Conservation (phyloP, 2,113 vertebrate species). For the Megaceryle torquata region DNA sequence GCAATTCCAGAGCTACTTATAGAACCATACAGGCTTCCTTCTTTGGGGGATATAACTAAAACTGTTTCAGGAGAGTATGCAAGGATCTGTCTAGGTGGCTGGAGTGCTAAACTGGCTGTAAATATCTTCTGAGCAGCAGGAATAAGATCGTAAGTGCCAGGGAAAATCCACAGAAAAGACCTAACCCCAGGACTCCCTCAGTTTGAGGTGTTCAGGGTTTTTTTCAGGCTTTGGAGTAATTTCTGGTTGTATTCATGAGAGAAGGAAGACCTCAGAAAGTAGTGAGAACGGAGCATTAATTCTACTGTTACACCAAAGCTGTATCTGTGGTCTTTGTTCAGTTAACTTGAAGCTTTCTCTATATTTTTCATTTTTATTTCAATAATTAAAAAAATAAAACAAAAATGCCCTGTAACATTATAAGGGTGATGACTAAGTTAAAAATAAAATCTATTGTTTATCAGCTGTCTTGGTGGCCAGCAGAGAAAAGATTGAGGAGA, state of each 20-base stretch:
- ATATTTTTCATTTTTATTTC: not conserved
- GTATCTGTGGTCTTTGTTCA: not conserved
- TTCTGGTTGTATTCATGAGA: not conserved
- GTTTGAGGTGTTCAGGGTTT: fast-evolving
- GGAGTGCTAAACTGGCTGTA: not conserved
- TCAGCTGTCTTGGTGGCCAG: not conserved
- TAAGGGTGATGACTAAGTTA: not conserved
- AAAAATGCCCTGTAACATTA: fast-evolving
- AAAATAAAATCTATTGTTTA: not conserved
- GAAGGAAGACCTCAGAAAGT: not conserved
- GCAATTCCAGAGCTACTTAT: not conserved
- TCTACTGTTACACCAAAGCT: not conserved
- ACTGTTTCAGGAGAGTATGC: not conserved
- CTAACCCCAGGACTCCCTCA: not conserved
- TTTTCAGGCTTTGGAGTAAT: not conserved
- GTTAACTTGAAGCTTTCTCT: not conserved
- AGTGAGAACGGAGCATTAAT: not conserved
- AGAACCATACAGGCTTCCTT: not conserved
- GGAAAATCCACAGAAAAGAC: not conserved
- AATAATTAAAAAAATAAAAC: not conserved
- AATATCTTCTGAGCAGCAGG: not conserved
- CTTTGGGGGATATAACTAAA: not conserved
- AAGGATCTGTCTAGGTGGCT: not conserved
- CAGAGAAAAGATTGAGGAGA: not conserved
- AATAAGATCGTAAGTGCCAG: not conserved